Evolutionary conservation across 2,797 vertebrate genomes (phyloP).

Genomic region (Crax fasciolata): DNA sequence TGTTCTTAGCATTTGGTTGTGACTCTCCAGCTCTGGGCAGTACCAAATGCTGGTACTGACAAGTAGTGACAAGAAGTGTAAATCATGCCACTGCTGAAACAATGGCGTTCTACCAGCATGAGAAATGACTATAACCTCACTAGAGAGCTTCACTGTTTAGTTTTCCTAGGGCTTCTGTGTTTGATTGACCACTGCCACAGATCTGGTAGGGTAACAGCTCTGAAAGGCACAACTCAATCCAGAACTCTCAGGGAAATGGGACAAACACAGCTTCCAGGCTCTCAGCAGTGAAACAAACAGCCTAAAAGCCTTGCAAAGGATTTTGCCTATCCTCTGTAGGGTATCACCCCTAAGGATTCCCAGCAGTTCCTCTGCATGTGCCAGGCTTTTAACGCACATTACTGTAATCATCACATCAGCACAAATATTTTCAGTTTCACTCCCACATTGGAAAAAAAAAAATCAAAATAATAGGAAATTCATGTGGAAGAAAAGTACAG

Average conservation of each 20-base stretch:
- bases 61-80: background rate
- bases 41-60: background rate
- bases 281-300: background rate
- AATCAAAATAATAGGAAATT: background rate
- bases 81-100: background rate
- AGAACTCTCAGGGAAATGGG: background rate
- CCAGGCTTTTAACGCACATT: background rate
- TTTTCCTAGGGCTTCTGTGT: background rate
- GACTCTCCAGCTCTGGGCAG: background rate
- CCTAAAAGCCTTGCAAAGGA: background rate
- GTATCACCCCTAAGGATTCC: accelerated
- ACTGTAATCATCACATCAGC: background rate
- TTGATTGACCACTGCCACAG: background rate
- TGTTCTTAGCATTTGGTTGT: background rate
- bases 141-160: background rate
- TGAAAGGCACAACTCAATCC: background rate
- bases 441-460: background rate
- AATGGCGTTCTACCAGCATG: background rate
- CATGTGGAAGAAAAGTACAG: background rate
- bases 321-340: background rate
- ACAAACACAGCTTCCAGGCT: background rate
- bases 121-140: accelerated
- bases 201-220: background rate
- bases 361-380: background rate
- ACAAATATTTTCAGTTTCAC: background rate